These are phyloP conservation scores for Megaceryle maxima DNA, from an alignment of 2,113 vertebrate species.

Conservation along the genomic window DNA sequence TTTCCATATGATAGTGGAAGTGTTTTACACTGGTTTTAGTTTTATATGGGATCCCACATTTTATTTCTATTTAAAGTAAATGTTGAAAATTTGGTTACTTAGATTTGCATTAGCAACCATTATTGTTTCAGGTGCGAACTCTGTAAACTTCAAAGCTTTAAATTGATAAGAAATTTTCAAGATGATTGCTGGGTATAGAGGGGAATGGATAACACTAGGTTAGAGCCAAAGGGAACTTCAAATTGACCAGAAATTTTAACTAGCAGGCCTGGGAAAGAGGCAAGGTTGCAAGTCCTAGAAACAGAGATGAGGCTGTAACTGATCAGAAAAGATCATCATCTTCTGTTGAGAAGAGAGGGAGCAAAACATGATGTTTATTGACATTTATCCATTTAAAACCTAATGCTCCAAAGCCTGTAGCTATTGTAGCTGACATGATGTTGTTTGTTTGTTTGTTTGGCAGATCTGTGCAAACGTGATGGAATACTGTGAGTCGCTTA, in stretches of 20 bases:
- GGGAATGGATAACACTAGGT: background rate
- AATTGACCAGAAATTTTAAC: background rate
- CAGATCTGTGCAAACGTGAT: constrained; percentile 97
- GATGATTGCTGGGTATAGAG: background rate
- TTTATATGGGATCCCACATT: background rate
- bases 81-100: background rate
- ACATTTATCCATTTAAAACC: background rate
- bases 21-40: background rate
- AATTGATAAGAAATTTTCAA: background rate
- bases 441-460: background rate
- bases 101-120: background rate
- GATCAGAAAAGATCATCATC: background rate
- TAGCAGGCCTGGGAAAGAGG: background rate
- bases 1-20: background rate
- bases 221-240: background rate
- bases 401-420: background rate
- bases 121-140: background rate
- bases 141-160: background rate
- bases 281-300: background rate
- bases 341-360: background rate
- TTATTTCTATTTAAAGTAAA: background rate
- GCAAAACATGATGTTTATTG: background rate
- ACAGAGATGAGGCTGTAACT: background rate
- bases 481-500: constrained; percentile 94
- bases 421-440: background rate